These are phyloP conservation scores for Zelleria hepariella DNA, from an alignment of 2,888 invertebrate genomes.

Conservation along the genomic window DNA sequence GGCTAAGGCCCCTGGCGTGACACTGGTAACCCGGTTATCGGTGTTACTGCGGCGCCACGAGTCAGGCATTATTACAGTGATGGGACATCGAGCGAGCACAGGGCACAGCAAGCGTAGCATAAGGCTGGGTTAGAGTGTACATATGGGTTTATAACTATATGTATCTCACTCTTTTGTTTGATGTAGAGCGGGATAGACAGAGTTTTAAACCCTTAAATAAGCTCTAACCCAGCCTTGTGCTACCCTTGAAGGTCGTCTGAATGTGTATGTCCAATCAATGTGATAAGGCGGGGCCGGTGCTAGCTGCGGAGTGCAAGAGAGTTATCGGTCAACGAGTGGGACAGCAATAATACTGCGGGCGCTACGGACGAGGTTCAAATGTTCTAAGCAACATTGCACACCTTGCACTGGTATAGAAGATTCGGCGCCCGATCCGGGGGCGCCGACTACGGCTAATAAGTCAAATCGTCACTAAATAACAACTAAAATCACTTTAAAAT, in stretches of 20 bases:
- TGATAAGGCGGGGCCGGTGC: not conserved
- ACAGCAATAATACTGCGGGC: slow-evolving; percentile 6
- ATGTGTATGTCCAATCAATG: not conserved
- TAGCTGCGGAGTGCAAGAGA: not conserved
- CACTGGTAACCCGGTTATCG: slow-evolving; percentile 19
- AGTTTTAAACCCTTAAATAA: no score
- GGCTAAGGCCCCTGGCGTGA: no score
- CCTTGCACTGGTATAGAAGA: slow-evolving; percentile 61
- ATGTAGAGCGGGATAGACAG: no score
- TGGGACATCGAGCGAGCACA: not conserved
- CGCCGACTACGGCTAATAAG: slow-evolving; percentile 62
- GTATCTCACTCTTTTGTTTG: no score
- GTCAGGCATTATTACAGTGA: not conserved
- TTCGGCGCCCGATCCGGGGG: slow-evolving; percentile 46
- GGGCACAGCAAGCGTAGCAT: no score
- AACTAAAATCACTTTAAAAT: slow-evolving; percentile 71
- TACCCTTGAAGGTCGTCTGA: no score
- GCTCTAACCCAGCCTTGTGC: no score
- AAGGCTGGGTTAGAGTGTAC: no score
- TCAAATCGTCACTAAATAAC: slow-evolving; percentile 70
- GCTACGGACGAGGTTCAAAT: slow-evolving; percentile 18
- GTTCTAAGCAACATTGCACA: slow-evolving; percentile 58
- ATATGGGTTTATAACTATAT: no score
- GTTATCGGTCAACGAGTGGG: not conserved
- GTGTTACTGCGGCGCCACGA: not conserved